A percentile compares a stretch with the other conserved stretches of the same genome.
Evolutionary conservation across 2,888 invertebrate species (phyloP).

Genomic region (Ypsolopha scabrella): DNA sequence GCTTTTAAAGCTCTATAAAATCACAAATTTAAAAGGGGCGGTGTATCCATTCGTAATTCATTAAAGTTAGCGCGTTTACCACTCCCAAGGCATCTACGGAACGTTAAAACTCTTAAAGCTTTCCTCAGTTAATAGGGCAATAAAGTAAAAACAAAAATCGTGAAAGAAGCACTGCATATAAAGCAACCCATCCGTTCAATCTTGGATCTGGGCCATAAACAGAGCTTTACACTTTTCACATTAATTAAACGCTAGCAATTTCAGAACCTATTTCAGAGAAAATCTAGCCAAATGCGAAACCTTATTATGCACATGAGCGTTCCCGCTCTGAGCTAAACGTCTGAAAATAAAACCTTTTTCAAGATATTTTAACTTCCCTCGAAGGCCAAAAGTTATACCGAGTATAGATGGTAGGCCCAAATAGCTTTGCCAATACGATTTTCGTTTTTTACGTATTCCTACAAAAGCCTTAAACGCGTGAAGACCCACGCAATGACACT

Average conservation of each 20-base stretch:
- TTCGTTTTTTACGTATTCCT: no score
- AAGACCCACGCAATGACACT: not conserved
- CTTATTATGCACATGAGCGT: no score
- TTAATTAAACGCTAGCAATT: conserved; percentile 26
- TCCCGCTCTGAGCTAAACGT: no score
- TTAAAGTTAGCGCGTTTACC: conserved; percentile 56
- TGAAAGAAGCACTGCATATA: conserved; percentile 22
- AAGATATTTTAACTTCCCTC: no score
- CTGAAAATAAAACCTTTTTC: no score
- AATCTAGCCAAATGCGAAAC: no score
- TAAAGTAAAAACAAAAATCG: conserved; percentile 49
- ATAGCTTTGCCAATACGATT: no score
- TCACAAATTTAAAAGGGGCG: conserved; percentile 48
- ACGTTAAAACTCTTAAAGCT: conserved; percentile 39
- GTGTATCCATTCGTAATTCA: conserved; percentile 61
- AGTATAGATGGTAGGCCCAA: no score
- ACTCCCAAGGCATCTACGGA: conserved; percentile 42
- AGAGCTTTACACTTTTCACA: conserved; percentile 24
- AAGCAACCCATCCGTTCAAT: conserved; percentile 20
- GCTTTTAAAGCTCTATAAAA: conserved; percentile 54
- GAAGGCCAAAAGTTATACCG: no score
- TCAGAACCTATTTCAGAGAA: no score
- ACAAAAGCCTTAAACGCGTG: not conserved
- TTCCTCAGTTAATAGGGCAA: conserved; percentile 48
- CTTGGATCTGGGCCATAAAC: conserved; percentile 21